Conservation (phyloP, 2,888 invertebrate species). For the Hydraecia micacea region DNA sequence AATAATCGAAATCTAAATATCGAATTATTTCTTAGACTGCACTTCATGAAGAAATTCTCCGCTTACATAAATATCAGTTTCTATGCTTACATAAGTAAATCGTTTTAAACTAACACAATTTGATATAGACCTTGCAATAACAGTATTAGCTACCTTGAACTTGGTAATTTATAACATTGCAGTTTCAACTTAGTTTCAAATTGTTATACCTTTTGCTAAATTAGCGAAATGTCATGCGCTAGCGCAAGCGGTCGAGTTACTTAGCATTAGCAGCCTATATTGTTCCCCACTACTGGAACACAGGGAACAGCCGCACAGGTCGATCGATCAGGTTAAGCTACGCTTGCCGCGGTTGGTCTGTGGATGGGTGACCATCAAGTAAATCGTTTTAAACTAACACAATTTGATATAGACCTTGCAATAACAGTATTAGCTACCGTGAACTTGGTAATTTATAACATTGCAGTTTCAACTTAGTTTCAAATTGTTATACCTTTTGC, state of each 20-base stretch:
- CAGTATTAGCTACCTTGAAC: conserved; percentile 46
- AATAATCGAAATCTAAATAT: neutral
- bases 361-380: too few relatives aligned
- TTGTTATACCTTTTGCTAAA: neutral
- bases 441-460: conserved; percentile 43
- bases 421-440: conserved; percentile 38
- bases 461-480: conserved; percentile 2
- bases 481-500: neutral
- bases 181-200: neutral
- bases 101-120: conserved; percentile 24
- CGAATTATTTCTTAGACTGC: neutral
- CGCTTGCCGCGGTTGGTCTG: too few relatives aligned
- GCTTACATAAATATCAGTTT: conserved; percentile 6
- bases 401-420: conserved; percentile 16
- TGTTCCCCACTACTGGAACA: neutral
- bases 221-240: conserved; percentile 34
- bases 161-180: conserved; percentile 33
- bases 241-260: neutral
- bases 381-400: conserved; percentile 12
- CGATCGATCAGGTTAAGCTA: too few relatives aligned
- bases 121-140: conserved; percentile 5
- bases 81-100: conserved; percentile 19
- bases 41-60: conserved; percentile 2
- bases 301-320: too few relatives aligned
- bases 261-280: neutral